Evolutionary conservation across 2,113 vertebrate genomes (phyloP), one percentile per base, ranked within the genome.

Genomic region (Calypte anna): DNA sequence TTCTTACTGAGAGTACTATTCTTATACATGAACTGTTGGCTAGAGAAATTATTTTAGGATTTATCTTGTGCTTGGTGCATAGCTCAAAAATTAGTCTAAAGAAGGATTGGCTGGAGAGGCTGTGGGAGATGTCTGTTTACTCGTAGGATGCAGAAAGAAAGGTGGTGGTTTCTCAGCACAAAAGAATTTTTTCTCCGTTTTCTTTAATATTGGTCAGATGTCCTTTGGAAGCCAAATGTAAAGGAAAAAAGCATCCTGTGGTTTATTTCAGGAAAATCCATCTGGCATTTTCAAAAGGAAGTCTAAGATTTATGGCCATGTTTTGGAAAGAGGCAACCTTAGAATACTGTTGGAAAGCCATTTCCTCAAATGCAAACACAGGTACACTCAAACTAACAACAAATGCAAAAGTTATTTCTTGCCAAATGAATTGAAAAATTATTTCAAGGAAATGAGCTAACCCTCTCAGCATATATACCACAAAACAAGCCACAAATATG

Each of bases 331-430:
- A 55, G 16, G 84, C 61, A 89, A 75, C 33, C 22, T 84, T 67
- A 58, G 31, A 94, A 27, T 67, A 54, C 31, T 77, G 79, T 70
- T 85, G 62, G 80, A 85, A 90, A 92, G 31, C 64, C 9, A 77
- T 74, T 91, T 95, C 57, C 94, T 91, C 53, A 72, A 88, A 72
- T 50, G 53, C 31, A 86, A 64, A 74, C 81, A 79, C 77, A 78
- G 59, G 27, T 77, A 55, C 12, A 16, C 23, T 72, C 25, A 64
- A 74, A 83, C 21, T 73, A 88, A 36, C 43, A 84, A 75, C 48
- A 87, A 54, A 77, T 31, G 43, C 48, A 93, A 75, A 72, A 57
- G 40, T 61, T 69, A 27, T 62, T 70, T 78, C 28, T 94, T 88
- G 82, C 33, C 69, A 75, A 80, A 90, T 80, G 15, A 82, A 88